These are phyloP conservation scores for Charadrius vociferus DNA, from an alignment of 2,113 vertebrate genomes.

Conservation along the genomic window DNA sequence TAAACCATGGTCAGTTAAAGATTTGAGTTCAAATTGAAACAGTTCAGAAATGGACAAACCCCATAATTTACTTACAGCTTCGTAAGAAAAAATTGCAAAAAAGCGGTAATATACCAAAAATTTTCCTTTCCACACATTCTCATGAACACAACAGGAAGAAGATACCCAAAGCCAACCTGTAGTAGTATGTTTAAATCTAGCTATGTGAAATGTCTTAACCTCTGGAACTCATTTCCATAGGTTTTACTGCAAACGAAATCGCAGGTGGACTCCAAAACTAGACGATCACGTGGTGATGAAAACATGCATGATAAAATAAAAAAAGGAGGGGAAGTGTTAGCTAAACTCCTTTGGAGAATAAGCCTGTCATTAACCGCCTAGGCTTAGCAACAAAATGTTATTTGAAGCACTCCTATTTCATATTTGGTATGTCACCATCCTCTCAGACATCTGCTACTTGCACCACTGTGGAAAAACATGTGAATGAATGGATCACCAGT, in stretches of 20 bases:
- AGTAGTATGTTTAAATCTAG: not conserved
- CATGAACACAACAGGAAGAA: not conserved
- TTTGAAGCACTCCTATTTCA: not conserved
- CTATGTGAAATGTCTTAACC: not conserved
- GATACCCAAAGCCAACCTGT: not conserved
- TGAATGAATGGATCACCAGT: not conserved
- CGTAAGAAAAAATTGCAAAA: not conserved
- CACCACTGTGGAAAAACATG: not conserved
- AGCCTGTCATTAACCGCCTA: not conserved
- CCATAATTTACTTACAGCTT: not conserved
- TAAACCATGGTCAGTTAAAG: not conserved
- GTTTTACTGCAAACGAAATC: not conserved
- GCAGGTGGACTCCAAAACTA: not conserved
- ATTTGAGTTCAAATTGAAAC: not conserved
- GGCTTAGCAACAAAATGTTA: not conserved
- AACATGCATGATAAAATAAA: not conserved
- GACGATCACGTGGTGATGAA: not conserved
- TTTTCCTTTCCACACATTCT: not conserved
- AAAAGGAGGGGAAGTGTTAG: fast-evolving
- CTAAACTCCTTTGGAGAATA: not conserved
- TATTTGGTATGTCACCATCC: not conserved
- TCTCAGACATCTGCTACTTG: not conserved
- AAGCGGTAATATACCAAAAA: not conserved
- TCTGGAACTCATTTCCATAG: not conserved
- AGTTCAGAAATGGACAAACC: not conserved